Conservation (phyloP, 2,113 vertebrate genomes). For the Felis chaus region DNA sequence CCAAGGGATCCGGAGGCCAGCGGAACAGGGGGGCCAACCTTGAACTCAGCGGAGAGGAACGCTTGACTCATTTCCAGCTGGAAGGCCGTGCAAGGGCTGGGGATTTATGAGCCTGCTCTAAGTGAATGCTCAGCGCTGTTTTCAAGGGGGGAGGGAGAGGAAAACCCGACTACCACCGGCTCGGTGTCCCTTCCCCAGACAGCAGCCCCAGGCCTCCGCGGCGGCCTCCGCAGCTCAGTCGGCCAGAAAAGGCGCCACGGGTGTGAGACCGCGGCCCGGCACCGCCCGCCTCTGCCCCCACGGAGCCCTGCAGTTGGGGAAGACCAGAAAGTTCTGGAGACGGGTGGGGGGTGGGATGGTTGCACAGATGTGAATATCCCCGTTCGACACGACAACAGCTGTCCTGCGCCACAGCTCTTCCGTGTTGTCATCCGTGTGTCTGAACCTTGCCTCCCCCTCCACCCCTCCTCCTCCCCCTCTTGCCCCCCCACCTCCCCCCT, state of each 20-base stretch:
- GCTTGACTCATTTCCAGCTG: neutral
- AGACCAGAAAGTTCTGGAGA: neutral
- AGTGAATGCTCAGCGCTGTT: neutral
- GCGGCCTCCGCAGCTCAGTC: neutral
- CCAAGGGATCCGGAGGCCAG: neutral
- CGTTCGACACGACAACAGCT: too few relatives aligned
- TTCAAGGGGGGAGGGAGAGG: neutral
- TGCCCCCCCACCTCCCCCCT: neutral
- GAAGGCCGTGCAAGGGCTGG: neutral
- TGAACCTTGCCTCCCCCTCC: neutral
- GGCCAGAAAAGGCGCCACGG: neutral
- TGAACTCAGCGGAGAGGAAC: neutral
- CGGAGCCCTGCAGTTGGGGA: neutral
- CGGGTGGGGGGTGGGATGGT: neutral
- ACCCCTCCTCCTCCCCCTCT: too few relatives aligned
- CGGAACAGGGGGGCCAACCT: neutral
- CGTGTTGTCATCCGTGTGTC: neutral
- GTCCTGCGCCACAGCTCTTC: neutral
- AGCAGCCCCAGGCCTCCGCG: neutral
- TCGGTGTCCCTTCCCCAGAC: neutral
- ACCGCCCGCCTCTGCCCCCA: neutral
- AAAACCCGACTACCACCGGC: too few relatives aligned
- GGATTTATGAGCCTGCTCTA: neutral
- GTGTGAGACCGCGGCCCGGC: accelerated
- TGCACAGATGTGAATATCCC: neutral